Conservation (phyloP, 2,888 invertebrate genomes). For the Sphecodes monilicornis region DNA sequence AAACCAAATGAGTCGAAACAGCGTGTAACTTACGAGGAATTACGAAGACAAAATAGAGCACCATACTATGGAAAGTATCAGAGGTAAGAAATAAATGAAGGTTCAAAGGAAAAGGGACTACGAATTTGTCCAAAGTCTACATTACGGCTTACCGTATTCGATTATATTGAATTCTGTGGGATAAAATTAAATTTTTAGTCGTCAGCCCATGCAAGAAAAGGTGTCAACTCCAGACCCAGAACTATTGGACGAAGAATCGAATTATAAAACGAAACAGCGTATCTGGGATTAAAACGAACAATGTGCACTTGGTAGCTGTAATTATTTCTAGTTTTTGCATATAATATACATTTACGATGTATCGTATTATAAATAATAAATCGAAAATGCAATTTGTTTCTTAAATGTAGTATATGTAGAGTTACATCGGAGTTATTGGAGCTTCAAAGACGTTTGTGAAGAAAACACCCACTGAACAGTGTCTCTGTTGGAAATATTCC, state of each 20-base stretch:
- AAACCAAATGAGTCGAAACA: slow-evolving; percentile 14
- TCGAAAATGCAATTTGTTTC: not conserved
- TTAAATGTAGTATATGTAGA: not conserved
- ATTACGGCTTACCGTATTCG: too few species aligned
- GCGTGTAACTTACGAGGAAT: slow-evolving; percentile 48
- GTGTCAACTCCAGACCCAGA: not conserved
- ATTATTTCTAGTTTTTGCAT: slow-evolving; percentile 2
- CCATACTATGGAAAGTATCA: not conserved
- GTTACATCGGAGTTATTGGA: not conserved
- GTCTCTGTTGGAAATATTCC: not conserved
- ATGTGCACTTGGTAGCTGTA: not conserved
- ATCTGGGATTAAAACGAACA: slow-evolving; percentile 10
- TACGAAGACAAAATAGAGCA: slow-evolving; percentile 44
- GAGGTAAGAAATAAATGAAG: not conserved
- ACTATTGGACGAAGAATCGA: slow-evolving; percentile 17
- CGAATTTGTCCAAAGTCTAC: not conserved
- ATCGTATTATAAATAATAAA: slow-evolving; percentile 21
- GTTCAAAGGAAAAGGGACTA: not conserved
- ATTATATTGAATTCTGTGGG: not conserved
- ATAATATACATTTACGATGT: not conserved
- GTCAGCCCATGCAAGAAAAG: too few species aligned
- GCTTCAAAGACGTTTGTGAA: not conserved
- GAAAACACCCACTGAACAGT: not conserved
- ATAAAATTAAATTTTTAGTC: slow-evolving; percentile 18
- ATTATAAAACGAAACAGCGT: not conserved